Percentiles rank a stretch among this genome's conserved stretches.
These are phyloP conservation scores for Labeo rohita DNA, from an alignment of 2,113 vertebrate genomes.

Conservation along the genomic window DNA sequence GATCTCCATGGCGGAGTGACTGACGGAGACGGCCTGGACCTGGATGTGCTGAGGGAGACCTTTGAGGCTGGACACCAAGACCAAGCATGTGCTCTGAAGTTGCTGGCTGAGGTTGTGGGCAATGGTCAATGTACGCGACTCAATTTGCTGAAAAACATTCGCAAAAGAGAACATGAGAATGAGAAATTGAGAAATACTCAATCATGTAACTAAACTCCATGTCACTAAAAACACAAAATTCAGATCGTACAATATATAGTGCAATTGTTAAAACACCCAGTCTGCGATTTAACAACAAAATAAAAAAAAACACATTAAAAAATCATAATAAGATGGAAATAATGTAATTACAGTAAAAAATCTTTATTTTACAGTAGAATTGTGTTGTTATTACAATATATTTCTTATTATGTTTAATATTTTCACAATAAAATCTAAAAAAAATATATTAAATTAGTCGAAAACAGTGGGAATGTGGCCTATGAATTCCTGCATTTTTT, in stretches of 20 bases:
- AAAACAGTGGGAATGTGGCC: no score
- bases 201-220: background rate
- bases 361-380: no score
- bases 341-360: no score
- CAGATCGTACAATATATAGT: background rate
- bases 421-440: no score
- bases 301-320: no score
- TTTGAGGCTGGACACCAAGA: conserved; percentile 80
- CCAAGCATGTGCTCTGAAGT: conserved; percentile 89
- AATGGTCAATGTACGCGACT: conserved; percentile 85
- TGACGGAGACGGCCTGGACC: conserved; percentile 79
- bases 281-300: no score
- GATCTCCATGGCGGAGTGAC: conserved; percentile 77
- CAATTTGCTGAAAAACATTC: conserved; percentile 76
- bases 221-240: background rate
- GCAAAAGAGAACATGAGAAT: conserved; percentile 17
- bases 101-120: conserved; percentile 85
- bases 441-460: no score
- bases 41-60: conserved; percentile 88
- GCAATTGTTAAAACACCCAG: background rate
- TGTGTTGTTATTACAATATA: no score
- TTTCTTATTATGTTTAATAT: no score
- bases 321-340: no score
- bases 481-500: no score
- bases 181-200: background rate